Base-by-base conservation (phyloP, 2,113 vertebrate species). In the Pyxicephalus adspersus region DNA sequence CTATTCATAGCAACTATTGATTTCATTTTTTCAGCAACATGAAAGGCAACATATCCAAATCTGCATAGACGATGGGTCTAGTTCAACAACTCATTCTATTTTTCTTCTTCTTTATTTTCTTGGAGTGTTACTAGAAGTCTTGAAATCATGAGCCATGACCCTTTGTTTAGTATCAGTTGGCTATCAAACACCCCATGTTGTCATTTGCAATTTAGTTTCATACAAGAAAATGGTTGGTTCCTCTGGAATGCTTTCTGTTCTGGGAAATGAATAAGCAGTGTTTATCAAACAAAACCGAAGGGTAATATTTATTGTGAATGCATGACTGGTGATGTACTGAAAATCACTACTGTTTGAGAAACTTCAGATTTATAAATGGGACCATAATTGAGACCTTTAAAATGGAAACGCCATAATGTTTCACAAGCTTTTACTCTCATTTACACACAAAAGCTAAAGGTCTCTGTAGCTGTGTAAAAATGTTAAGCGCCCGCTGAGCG, bases 401-500 rank as follows among this genome's bases (percentile, higher is more conserved):
- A 74, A 61, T 45, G 50, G 31, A 81, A 74, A 74, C 38, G 65
- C 50, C 38, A 38, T 65, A 74, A 81, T 45, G 79, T 63, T 81
- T 23, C 20, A 38, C 68, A 74, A 26, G 51, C 54, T 70, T 34
- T 29, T 17, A 17, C 25, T 80, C 58, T 71, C 77, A 80, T 74
- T 74, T 74, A 57, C 50, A 81, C 68, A 74, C 79, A 73, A 81
- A 81, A 74, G 79, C 54, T 38, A 74, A 81, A 74, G 79, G 70
- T 74, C 66, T 81, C 58, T 64, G 79, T 72, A 57, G n/a, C 70
- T 23, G 70, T 57, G 51, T 65, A 74, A 81, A n/a, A 81, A 81
- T 81, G 79, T 74, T 81, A 81, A 73, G 57, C 26, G 54, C 79
- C 79, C 45, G 70, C 79, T 81, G 79, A 74, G 79, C 34, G 70